Evolutionary conservation across 2,113 vertebrate genomes (phyloP), one percentile per base, ranked within the genome.

Genomic region (Eupsittula cactorum): DNA sequence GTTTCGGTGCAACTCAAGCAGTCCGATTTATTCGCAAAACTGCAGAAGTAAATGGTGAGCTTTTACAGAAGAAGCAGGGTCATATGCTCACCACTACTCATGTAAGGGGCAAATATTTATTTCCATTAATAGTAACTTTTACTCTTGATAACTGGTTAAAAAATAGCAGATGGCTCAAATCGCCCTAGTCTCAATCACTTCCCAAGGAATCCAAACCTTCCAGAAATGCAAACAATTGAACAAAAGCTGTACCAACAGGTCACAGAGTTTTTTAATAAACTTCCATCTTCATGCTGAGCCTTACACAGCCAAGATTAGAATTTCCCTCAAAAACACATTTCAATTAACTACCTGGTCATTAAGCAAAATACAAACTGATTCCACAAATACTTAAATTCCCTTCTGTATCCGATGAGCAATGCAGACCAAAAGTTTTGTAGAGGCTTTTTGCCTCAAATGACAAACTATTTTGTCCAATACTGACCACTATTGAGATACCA

Each of bases 241-340:
- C 14, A 13, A 18, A 53, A 55, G 6, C 5, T 1, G 0, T 27
- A 76, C 9, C 24, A 57, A 52, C 0, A 80, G 23, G 4, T 69
- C 63, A 44, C 18, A 13, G 59, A 35, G 5, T 49, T 64, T 57
- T 9, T 46, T 17, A 15, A 60, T 14, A 86, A 68, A 6, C 4
- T 15, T 42, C 13, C 13, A 42, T 27, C 18, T 71, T 71, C 20
- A 39, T 21, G 27, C 25, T 89, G 41, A 88, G 20, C 20, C 37
- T 59, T 35, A 62, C 18, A 44, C 0, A 13, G 23, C 4, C 29
- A 70, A 50, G 41, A 62, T 10, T 10, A 31, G 16, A 53, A 18
- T 47, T 39, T 47, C 52, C 49, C 18, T 86, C 42, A 21, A 74
- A 77, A 52, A 3, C 27, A 50, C 7, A 7, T 41, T 65, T 44